A percentile compares a stretch with the other conserved stretches of the same genome.
Evolutionary conservation across 2,797 vertebrate genomes (phyloP).

Genomic region (Luscinia megarhynchos): DNA sequence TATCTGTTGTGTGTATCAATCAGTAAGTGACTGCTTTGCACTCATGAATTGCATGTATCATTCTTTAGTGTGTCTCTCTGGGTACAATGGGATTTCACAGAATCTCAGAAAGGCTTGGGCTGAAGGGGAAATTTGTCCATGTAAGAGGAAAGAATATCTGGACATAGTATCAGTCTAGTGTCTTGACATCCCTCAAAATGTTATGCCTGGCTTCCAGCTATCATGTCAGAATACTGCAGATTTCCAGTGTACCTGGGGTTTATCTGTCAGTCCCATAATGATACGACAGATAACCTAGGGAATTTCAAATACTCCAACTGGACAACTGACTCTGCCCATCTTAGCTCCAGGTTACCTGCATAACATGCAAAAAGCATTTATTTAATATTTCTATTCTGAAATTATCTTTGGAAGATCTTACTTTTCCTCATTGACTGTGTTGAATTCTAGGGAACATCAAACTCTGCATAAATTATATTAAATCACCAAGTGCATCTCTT

Average conservation of each 20-base stretch:
- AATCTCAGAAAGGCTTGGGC: background rate
- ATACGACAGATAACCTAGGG: background rate
- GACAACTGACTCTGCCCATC: background rate
- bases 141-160: background rate
- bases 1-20: background rate
- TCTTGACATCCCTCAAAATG: background rate
- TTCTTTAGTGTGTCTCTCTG: background rate
- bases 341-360: background rate
- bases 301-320: background rate
- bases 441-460: background rate
- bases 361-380: background rate
- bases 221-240: background rate
- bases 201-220: background rate
- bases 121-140: background rate
- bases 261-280: background rate
- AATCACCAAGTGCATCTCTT: background rate
- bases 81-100: background rate
- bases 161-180: background rate
- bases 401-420: background rate
- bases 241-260: background rate
- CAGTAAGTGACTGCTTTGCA: background rate
- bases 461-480: background rate
- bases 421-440: background rate
- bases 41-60: fast-evolving
- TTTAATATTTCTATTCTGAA: background rate